Evolutionary conservation across 2,797 vertebrate species (phyloP), one percentile per base, ranked within the genome.

Genomic region (Acipenser oxyrinchus): DNA sequence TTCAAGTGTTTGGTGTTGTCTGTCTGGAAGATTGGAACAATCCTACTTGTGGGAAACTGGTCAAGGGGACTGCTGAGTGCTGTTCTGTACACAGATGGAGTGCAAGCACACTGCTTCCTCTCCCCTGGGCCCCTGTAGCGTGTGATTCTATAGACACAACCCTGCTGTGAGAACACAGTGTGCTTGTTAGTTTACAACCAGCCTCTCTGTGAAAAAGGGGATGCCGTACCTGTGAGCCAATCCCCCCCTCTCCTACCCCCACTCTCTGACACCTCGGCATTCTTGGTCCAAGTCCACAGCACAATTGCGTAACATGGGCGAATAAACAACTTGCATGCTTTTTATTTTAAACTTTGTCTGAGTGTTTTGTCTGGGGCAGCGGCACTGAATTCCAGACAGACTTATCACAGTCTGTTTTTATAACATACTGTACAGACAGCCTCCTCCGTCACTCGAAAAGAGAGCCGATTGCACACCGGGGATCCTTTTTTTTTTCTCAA

Each of bases 381-480:
- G 72, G 77, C 85, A 81, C 81, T 77, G 66, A 83, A 85, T 83
- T 83, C 82, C 83, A 88, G 86, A 89, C 86, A 77, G 78, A 82
- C 81, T 85, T 82, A 84, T 84, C 84, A 76, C 75, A 75, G 75
- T 72, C 77, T 79, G 78, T 86, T 84, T 84, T 80, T 76, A 72
- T 81, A 74, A 81, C 68, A 65, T 75, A 61, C 71, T 73, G 73
- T 78, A 77, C 79, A 82, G 78, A 80, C 79, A 78, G 75, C 75
- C 77, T 78, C 78, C 79, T 77, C 79, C 55, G 55, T 58, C 55
- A 58, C 55, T 73, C 70, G 51, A 62, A 68, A 76, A 63, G 8
- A 63, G 18, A n/a, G 70, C 15, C 37, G 49, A 37, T 49, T 48
- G 58, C 61, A 61, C 52, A 53, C 13, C 60, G 13, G 37, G 49